Base-by-base conservation (phyloP, 2,888 invertebrate genomes). In the Pristionchus fissidentatus region DNA sequence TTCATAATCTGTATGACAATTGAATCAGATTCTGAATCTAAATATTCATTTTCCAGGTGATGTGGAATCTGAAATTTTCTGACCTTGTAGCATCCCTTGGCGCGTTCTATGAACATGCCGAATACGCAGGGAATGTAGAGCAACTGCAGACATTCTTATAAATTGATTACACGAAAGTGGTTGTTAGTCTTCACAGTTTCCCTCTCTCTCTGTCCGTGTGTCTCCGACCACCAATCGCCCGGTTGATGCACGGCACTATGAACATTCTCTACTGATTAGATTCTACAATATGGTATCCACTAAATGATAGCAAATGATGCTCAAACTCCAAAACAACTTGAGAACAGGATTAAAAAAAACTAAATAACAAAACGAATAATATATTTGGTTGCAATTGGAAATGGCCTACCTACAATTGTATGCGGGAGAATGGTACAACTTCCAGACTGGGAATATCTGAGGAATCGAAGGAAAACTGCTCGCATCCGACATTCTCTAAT, bases 141-240 rank as follows among this genome's bases (percentile, higher is more conserved):
- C 26, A 19, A 13, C 57, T 60, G 29, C n/a, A 60, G 26, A 2
- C 26, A 7, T 2, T 60, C 15, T 29, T 29, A 2, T 2, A n/a
- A n/a, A n/a, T 60, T 8, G 57, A 60, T 60, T 60, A 10, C 26
- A 5, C 70, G 70, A 70, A 70, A 0, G 19, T 8, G 13, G n/a
- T 8, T 1, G 70, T 35, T 38, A 32, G 38, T 22, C 8, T 3
- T 26, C 70, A 32, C 2, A 70, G n/a, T n/a, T 3, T 1, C 35
- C 7, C 22, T 4, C 70, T 38, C 35, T 38, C 3, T 0, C 41
- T 70, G 15, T 19, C 70, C 70, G 8, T n/a, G 22, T 8, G 32
- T 38, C 15, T 22, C 35, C 38, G 38, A 38, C 70, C 70, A 70
- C 70, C 70, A 70, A n/a, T 70, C 38, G 38, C 70, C 70, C 41